Conservation (phyloP, 2,797 vertebrate species). For the Salmo trutta region DNA sequence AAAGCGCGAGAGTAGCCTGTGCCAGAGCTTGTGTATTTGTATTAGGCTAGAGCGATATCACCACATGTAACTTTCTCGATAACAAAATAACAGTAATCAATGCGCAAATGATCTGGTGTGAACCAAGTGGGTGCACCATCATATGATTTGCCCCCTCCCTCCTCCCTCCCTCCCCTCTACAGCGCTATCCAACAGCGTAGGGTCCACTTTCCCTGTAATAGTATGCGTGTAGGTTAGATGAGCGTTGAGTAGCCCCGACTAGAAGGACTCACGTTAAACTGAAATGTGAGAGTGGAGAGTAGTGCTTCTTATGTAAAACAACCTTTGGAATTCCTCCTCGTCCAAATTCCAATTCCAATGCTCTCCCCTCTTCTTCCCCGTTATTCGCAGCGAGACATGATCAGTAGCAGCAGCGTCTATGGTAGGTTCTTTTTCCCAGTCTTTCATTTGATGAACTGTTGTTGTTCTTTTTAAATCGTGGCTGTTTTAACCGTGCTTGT, state of each 20-base stretch:
- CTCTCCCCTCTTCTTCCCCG: constrained; percentile 76
- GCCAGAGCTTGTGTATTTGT: constrained; percentile 60
- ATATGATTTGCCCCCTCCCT: constrained; percentile 20
- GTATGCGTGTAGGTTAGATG: constrained; percentile 96
- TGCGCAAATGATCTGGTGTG: neutral
- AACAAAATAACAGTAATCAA: neutral
- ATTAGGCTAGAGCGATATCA: constrained; percentile 73
- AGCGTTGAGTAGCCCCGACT: constrained; percentile 72
- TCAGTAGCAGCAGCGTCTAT: constrained; percentile 99
- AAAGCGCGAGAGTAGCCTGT: constrained; percentile 44
- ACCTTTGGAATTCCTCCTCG: constrained; percentile 82
- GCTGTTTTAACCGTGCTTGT: neutral
- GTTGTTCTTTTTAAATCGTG: constrained; percentile 4
- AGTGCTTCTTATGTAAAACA: constrained; percentile 86
- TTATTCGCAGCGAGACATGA: constrained; percentile 89
- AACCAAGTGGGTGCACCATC: neutral
- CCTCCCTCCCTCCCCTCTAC: constrained; percentile 36
- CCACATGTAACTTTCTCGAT: neutral
- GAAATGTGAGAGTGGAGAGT: constrained; percentile 85
- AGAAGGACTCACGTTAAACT: constrained; percentile 86
- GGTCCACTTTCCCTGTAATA: constrained; percentile 67
- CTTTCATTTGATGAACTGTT: neutral
- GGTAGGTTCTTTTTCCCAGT: constrained; percentile 82
- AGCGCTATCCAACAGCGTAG: neutral
- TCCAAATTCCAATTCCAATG: constrained; percentile 84